Base-by-base conservation (phyloP, 2,797 vertebrate genomes). In the Atherinosoma microstoma region DNA sequence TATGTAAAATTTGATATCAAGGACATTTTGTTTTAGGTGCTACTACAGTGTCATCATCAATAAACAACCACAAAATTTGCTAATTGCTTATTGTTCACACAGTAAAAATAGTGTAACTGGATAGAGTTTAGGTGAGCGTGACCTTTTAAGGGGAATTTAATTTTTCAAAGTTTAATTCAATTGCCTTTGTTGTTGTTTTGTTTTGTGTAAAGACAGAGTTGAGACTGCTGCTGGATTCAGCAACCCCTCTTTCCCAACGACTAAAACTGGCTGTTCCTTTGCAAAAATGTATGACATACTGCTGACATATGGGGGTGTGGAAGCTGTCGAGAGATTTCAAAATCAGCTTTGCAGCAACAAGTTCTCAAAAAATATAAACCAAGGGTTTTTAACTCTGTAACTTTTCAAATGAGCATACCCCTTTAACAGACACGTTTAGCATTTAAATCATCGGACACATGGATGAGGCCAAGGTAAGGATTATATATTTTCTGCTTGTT, bases 401-500 rank as follows among this genome's bases (percentile, higher is more conserved):
- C 6, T 34, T 34, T 53, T 54, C 40, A 75, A 59, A 69, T 4
- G 29, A 11, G 2, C n/a, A 9, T 9, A 15, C 29, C 18, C 34
- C 38, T 30, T 63, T 53, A 22, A 53, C 29, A 42, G 20, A 59
- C 13, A 38, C 12, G 3, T 54, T 18, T 56, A n/a, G 18, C 32
- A 60, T 59, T 34, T 38, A 47, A 36, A 74, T 70, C 10, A n/a
- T 15, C 49, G 6, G 35, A 51, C 24, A 58, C 12, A 61, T 35
- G 56, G n/a, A 16, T 1, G 40, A 49, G 38, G 45, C 45, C 2
- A 47, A 57, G 40, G 12, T 75, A 8, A 60, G 18, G 24, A 56
- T 58, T 47, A 65, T 62, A 29, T 61, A 62, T 71, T 63, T 66
- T 62, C 62, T 76, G 4, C 16, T 36, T 59, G 65, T 76, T 75